Percentiles rank a stretch among this genome's conserved stretches.
Conservation (phyloP, 2,888 invertebrate species). For the Meteorus colon region DNA sequence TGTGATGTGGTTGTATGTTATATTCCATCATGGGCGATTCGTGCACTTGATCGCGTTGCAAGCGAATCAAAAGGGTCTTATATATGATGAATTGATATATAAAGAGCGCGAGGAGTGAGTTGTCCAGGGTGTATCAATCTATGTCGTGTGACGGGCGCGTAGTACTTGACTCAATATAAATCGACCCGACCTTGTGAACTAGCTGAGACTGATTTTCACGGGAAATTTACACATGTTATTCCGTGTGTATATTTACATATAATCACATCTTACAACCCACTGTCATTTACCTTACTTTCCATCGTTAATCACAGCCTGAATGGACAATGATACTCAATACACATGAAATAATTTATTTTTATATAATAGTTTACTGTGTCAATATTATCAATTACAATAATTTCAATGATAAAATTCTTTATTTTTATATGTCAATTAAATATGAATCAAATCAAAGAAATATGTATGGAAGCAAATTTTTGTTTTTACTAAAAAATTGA, state of each 20-base stretch:
- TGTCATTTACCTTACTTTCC: too few relatives aligned
- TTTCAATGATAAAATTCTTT: not conserved
- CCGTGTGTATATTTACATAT: not conserved
- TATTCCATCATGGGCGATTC: slow-evolving; percentile 4
- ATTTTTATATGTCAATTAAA: not conserved
- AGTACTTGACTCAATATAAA: slow-evolving; percentile 59
- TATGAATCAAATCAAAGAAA: not conserved
- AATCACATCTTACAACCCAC: not conserved
- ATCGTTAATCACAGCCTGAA: too few relatives aligned
- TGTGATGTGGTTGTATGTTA: not conserved
- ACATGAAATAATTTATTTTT: not conserved
- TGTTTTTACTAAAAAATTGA: too few relatives aligned
- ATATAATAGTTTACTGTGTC: not conserved
- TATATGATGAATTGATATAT: slow-evolving; percentile 47
- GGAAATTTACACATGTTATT: slow-evolving; percentile 44
- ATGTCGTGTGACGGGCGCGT: slow-evolving; percentile 56
- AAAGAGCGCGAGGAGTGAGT: slow-evolving; percentile 33
- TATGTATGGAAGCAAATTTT: too few relatives aligned
- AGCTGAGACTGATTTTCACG: slow-evolving; percentile 63
- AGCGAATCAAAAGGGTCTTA: slow-evolving; percentile 37
- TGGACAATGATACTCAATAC: not conserved
- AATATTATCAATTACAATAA: too few relatives aligned
- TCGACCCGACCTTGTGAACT: slow-evolving; percentile 64
- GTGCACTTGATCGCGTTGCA: not conserved
- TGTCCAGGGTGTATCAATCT: slow-evolving; percentile 38